Evolutionary conservation across 2,113 vertebrate genomes (phyloP), one percentile per base, ranked within the genome.

Genomic region (Burhinus oedicnemus): DNA sequence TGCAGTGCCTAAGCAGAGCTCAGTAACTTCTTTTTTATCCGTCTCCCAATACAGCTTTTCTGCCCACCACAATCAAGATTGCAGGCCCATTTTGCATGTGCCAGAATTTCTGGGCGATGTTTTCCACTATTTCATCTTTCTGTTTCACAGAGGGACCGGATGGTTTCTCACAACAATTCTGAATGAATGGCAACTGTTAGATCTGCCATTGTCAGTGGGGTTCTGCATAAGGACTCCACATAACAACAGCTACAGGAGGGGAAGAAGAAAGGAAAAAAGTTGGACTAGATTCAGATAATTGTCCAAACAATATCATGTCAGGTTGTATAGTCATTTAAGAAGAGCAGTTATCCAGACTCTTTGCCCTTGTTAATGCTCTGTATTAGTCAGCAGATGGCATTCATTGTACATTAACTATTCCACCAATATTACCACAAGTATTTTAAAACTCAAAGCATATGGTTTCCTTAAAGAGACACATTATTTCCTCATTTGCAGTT

Each of bases 301-400:
- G 54, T 62, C 94, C 66, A 96, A 90, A 66, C n/a, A 45, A 45
- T 82, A 88, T 70, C 66, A 12, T 38, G 65, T 76, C 89, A 91
- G 66, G 29, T 92, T 78, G 60, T 36, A 79, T 18, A 92, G 44
- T 87, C 29, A 72, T 86, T 98, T 97, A 93, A 71, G 79, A 97
- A 93, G 64, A 54, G 74, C 55, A 91, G 71, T 95, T 96, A 96
- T 87, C 89, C 7, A 11, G 90, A 95, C 23, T 96, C 87, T 96
- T 96, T 96, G 86, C 79, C 83, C 84, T 92, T 97, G 97, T 96
- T 97, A 98, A 96, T 98, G 96, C 94, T 95, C 85, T 93, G n/a
- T 83, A 96, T 97, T 97, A 98, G 97, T 98, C 97, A 98, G 97
- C 97, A 98, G 97, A 98, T 98, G 98, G 97, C 97, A 98, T 97